These are phyloP conservation scores for Rhagophthalmus giganteus DNA, from an alignment of 2,888 invertebrate species.

Conservation along the genomic window DNA sequence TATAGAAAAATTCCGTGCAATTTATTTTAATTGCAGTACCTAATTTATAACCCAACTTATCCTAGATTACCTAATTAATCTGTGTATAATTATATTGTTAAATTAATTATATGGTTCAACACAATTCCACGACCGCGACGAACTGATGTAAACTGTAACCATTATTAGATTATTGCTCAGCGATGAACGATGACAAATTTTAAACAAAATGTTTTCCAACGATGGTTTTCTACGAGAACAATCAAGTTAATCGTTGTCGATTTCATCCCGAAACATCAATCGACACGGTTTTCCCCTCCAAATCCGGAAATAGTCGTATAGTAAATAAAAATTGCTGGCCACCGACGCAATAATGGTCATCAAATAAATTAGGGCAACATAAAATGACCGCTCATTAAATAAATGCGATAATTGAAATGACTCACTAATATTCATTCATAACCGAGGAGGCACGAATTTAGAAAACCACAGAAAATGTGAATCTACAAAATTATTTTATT, in stretches of 20 bases:
- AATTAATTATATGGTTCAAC: neutral
- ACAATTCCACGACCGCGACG: neutral
- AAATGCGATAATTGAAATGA: conserved; percentile 28
- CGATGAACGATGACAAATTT: too few species aligned
- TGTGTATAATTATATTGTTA: conserved; percentile 2
- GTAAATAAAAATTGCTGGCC: neutral
- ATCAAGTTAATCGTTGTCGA: neutral
- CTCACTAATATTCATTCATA: conserved; percentile 21
- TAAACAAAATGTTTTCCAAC: too few species aligned
- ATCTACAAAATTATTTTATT: conserved; percentile 2
- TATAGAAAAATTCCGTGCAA: too few species aligned
- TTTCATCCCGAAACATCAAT: neutral
- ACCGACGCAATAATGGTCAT: neutral
- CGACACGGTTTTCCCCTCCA: neutral
- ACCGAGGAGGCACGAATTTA: conserved; percentile 7
- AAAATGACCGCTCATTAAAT: conserved; percentile 25
- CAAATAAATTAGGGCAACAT: conserved; percentile 15
- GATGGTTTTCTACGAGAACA: too few species aligned
- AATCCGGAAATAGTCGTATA: neutral
- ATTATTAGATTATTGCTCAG: neutral
- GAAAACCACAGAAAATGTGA: conserved; percentile 10
- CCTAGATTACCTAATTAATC: too few species aligned
- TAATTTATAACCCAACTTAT: too few species aligned
- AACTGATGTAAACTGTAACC: conserved; percentile 1
- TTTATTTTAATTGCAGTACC: too few species aligned